A percentile compares a stretch with the other conserved stretches of the same genome.
Evolutionary conservation across 1,140 invertebrate species (phyloP).

Genomic region (Zaprionus camerounensis): DNA sequence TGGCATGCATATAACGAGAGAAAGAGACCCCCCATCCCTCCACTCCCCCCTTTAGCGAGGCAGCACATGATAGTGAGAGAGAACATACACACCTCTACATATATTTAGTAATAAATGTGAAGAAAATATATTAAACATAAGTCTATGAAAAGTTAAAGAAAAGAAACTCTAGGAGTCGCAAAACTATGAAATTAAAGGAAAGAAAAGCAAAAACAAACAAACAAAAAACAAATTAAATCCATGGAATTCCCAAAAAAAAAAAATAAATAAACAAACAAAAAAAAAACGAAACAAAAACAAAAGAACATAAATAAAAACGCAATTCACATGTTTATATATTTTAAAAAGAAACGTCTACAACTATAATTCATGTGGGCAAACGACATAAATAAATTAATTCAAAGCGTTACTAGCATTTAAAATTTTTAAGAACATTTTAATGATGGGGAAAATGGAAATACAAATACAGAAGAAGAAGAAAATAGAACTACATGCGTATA

Average conservation of each 20-base stretch:
- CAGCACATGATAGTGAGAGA: conserved; percentile 51
- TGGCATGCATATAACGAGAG: conserved; percentile 39
- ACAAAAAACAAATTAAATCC: conserved; percentile 52
- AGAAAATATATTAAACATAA: conserved; percentile 71
- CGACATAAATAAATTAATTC: conserved; percentile 65
- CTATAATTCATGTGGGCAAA: conserved; percentile 66
- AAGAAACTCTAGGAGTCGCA: conserved; percentile 53
- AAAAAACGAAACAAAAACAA: conserved; percentile 45
- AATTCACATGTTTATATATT: conserved; percentile 71
- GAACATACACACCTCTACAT: conserved; percentile 61
- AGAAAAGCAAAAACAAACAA: conserved; percentile 47
- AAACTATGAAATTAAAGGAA: conserved; percentile 55
- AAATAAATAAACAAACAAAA: conserved; percentile 42
- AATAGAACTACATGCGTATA: conserved; percentile 30
- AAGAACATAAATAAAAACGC: conserved; percentile 51
- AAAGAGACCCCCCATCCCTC: neutral
- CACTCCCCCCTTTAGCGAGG: conserved; percentile 15
- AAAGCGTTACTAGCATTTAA: conserved; percentile 58
- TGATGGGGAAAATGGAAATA: conserved; percentile 44
- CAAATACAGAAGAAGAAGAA: conserved; percentile 5
- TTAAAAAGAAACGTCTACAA: conserved; percentile 59
- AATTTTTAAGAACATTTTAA: conserved; percentile 56
- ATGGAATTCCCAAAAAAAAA: conserved; percentile 69
- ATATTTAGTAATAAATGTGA: conserved; percentile 79
- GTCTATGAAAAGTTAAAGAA: conserved; percentile 66